These are phyloP conservation scores for Xylota segnis DNA, from an alignment of 2,888 invertebrate genomes.

Conservation along the genomic window DNA sequence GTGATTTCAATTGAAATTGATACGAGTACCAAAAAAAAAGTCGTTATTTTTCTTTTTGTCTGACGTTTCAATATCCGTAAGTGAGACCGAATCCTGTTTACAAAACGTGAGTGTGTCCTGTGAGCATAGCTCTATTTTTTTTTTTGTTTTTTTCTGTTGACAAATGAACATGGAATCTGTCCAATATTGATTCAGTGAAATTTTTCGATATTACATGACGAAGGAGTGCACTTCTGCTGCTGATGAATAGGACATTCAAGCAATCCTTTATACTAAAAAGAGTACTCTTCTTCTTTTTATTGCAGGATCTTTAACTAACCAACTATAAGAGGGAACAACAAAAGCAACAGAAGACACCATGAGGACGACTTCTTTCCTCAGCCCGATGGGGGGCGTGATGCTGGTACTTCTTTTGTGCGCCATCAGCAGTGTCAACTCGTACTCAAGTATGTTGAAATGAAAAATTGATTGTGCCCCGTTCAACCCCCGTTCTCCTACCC, in stretches of 20 bases:
- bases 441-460: conserved; percentile 83
- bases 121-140: no score
- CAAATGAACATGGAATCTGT: conserved; percentile 72
- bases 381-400: conserved; percentile 65
- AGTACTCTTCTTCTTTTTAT: conserved; percentile 38
- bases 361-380: conserved; percentile 59
- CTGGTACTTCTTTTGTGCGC: conserved; percentile 79
- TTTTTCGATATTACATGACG: conserved; percentile 40
- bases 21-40: conserved; percentile 25
- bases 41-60: conserved; percentile 22
- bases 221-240: not conserved
- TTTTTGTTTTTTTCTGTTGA: conserved; percentile 50
- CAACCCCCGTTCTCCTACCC: no score
- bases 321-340: not conserved
- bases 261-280: conserved; percentile 51
- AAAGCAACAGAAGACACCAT: conserved; percentile 20
- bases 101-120: conserved; percentile 51
- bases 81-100: conserved; percentile 40
- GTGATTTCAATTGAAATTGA: conserved; percentile 63
- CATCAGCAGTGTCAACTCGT: conserved; percentile 81
- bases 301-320: conserved; percentile 57
- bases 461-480: conserved; percentile 63
- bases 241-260: conserved; percentile 45
- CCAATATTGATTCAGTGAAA: conserved; percentile 72
- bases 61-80: conserved; percentile 47